Evolutionary conservation across 2,797 vertebrate species (phyloP).

Genomic region (Phyllotis vaccarum): DNA sequence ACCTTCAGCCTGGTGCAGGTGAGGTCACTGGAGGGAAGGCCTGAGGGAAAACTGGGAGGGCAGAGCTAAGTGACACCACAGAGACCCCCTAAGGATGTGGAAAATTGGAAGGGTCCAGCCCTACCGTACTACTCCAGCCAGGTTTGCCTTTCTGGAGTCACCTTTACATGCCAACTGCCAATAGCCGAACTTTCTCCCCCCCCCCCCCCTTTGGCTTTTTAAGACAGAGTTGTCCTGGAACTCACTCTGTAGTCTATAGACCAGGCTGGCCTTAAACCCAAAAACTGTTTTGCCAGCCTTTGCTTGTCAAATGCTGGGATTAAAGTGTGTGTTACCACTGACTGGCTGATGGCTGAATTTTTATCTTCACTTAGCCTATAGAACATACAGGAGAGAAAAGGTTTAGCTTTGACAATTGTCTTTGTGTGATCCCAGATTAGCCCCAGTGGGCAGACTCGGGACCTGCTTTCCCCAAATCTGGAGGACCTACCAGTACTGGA

Average conservation of each 20-base stretch:
- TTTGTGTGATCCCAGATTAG: constrained; percentile 87
- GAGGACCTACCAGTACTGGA: constrained; percentile 85
- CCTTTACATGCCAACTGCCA: background rate
- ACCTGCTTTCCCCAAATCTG: constrained; percentile 86
- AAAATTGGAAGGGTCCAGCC: background rate
- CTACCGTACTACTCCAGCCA: background rate
- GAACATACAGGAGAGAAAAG: background rate
- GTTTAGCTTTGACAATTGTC: background rate
- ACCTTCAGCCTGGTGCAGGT: constrained; percentile 92
- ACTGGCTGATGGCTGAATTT: background rate
- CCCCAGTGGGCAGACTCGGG: constrained; percentile 86
- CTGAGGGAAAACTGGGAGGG: background rate
- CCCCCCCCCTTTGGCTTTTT: background rate
- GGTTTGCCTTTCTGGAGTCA: background rate
- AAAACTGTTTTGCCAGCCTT: background rate
- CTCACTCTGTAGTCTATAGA: background rate
- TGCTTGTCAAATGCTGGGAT: background rate
- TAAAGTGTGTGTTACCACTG: background rate
- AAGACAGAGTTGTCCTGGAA: background rate
- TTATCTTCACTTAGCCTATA: background rate
- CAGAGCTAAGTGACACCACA: background rate
- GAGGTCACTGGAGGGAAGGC: constrained; percentile 29
- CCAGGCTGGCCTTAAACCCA: background rate
- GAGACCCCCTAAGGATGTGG: background rate
- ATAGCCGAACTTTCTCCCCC: background rate